These are phyloP conservation scores for Ctenochaetus hawaiiensis DNA, from an alignment of 2,797 vertebrate species.

Conservation along the genomic window DNA sequence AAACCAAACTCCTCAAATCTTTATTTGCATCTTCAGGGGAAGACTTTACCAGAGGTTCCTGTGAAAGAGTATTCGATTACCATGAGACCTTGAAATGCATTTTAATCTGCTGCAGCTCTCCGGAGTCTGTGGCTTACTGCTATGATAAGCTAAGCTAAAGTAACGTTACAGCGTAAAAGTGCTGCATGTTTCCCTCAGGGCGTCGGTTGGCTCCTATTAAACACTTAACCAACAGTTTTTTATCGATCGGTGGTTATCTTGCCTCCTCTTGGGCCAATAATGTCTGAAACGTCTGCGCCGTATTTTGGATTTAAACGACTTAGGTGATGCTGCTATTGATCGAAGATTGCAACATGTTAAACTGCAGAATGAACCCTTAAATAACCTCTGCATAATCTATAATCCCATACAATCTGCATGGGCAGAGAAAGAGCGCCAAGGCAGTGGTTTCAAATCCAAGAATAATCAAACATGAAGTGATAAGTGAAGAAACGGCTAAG, in stretches of 20 bases:
- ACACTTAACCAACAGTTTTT: conserved; percentile 67
- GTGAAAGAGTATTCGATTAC: conserved; percentile 54
- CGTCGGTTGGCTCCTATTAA: conserved; percentile 67
- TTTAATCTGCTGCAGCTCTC: conserved; percentile 66
- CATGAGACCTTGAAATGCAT: conserved; percentile 48
- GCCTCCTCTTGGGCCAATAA: conserved; percentile 55
- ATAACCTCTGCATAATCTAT: conserved; percentile 42
- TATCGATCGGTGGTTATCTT: conserved; percentile 72
- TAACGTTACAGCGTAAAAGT: conserved; percentile 64
- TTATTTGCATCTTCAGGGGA: conserved; percentile 26
- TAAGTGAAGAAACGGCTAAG: conserved; percentile 14
- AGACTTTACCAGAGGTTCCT: conserved; percentile 20
- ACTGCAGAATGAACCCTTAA: conserved; percentile 54
- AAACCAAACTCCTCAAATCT: conserved; percentile 32
- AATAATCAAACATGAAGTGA: conserved; percentile 23
- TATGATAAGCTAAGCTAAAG: conserved; percentile 61
- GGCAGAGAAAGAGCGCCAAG: background rate
- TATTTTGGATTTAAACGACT: conserved; percentile 64
- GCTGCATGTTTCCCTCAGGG: conserved; percentile 60
- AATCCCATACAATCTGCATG: conserved; percentile 30
- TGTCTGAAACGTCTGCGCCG: conserved; percentile 43
- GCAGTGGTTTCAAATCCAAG: conserved; percentile 15
- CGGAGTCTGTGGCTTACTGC: conserved; percentile 57
- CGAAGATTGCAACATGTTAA: conserved; percentile 18
- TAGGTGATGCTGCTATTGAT: conserved; percentile 59